phyloP scores from a whole-genome alignment of 1,140 invertebrate species.

The Sinonovacula constricta region DNA sequence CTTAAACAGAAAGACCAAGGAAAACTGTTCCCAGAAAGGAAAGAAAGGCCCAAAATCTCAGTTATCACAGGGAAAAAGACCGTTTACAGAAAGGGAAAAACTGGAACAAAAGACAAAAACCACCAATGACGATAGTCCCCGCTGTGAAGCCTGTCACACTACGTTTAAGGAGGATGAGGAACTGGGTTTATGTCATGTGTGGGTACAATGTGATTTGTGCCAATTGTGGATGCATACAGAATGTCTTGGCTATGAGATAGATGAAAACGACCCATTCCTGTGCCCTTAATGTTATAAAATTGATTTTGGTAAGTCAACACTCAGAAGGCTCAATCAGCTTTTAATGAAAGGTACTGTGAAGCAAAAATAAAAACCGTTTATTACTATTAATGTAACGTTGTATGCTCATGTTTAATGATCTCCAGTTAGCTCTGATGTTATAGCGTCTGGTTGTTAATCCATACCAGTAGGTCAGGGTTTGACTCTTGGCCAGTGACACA shows the following conservation, averaged over 20 bases:
- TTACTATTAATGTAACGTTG: too few species aligned
- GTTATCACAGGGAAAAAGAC: background rate
- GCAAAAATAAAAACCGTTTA: too few species aligned
- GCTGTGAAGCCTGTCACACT: too few species aligned
- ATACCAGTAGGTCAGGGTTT: too few species aligned
- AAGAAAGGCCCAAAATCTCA: background rate
- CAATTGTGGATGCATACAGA: too few species aligned
- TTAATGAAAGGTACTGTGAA: too few species aligned
- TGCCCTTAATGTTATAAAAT: too few species aligned
- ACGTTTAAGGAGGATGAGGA: too few species aligned
- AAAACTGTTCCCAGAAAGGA: background rate
- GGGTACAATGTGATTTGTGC: conserved; percentile 25
- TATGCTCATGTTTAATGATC: background rate
- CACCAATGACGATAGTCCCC: too few species aligned
- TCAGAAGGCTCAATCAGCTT: too few species aligned
- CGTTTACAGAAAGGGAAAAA: background rate
- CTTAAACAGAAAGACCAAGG: background rate
- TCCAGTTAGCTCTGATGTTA: background rate
- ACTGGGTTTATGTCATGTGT: background rate
- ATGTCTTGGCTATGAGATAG: background rate
- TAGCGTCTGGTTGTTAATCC: too few species aligned
- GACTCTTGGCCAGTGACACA: background rate
- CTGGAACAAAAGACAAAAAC: too few species aligned
- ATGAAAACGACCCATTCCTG: conserved; percentile 14
- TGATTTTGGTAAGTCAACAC: conserved; percentile 1